These are phyloP conservation scores for Trissolcus basalis DNA, from an alignment of 1,140 invertebrate species.

Conservation along the genomic window DNA sequence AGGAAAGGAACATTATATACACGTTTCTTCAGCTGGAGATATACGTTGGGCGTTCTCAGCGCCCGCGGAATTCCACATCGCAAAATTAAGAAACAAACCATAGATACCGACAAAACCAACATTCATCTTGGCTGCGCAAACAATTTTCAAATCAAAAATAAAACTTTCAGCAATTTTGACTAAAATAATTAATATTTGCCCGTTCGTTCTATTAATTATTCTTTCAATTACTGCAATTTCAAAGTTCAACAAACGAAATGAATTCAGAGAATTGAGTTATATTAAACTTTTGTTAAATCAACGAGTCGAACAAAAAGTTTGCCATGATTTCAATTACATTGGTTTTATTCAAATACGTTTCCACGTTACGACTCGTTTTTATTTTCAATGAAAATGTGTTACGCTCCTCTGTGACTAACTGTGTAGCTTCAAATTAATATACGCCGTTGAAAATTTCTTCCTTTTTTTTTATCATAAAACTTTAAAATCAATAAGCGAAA, in stretches of 20 bases:
- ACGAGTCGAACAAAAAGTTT: constrained; percentile 41
- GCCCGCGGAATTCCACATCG: constrained; percentile 21
- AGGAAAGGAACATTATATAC: constrained; percentile 41
- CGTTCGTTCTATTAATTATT: constrained; percentile 41
- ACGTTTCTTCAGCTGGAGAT: constrained; percentile 44
- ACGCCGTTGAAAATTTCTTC: constrained; percentile 22
- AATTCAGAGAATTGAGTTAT: constrained; percentile 27
- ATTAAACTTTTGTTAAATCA: constrained; percentile 54
- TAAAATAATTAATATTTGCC: constrained; percentile 47
- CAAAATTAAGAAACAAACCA: constrained; percentile 55
- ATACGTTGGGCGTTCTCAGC: constrained; percentile 21
- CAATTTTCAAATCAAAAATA: constrained; percentile 42
- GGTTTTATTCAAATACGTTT: constrained; percentile 52
- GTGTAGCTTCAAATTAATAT: constrained; percentile 21
- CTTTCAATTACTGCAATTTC: constrained; percentile 39
- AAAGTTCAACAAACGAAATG: constrained; percentile 28
- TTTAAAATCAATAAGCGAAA: too few relatives aligned
- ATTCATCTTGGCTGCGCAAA: constrained; percentile 21
- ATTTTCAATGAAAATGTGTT: constrained; percentile 31
- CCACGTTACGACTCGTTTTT: constrained; percentile 20
- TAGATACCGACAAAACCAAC: constrained; percentile 37
- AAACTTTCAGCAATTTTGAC: constrained; percentile 25
- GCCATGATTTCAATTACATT: constrained; percentile 51
- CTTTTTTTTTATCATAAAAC: too few relatives aligned
- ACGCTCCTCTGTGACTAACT: constrained; percentile 4